Evolutionary conservation across 2,113 vertebrate genomes (phyloP).

Genomic region (Calyptomena viridis): DNA sequence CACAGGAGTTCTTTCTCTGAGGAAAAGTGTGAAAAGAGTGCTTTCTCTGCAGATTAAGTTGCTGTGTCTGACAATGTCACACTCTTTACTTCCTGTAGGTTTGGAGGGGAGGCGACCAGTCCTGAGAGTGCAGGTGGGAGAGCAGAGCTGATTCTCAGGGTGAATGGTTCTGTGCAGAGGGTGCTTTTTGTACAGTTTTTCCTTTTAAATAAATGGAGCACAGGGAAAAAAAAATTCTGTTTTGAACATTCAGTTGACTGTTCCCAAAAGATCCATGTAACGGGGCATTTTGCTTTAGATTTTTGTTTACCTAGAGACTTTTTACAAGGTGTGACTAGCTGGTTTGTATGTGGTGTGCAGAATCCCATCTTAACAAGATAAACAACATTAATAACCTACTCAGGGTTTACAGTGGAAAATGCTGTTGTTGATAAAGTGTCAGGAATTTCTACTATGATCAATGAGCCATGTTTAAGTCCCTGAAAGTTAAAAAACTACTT

Average conservation of each 20-base stretch:
- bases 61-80: not conserved
- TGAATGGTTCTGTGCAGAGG: not conserved
- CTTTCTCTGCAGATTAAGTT: not conserved
- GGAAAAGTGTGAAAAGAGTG: not conserved
- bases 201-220: not conserved
- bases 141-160: not conserved
- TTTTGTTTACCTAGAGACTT: not conserved
- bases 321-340: not conserved
- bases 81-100: not conserved
- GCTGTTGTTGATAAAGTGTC: conserved; percentile 47
- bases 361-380: not conserved
- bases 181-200: not conserved
- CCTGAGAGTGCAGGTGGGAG: not conserved
- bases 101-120: not conserved
- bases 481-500: conserved; percentile 48
- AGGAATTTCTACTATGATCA: conserved; percentile 52
- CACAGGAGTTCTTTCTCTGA: not conserved
- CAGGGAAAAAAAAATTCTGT: not conserved
- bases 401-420: conserved; percentile 37
- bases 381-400: conserved; percentile 23
- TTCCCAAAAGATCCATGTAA: not conserved
- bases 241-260: not conserved
- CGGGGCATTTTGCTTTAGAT: not conserved
- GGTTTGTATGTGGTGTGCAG: not conserved
- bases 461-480: conserved; percentile 50